These are phyloP conservation scores for Serranus cabrilla DNA, from an alignment of 2,797 vertebrate genomes.

Conservation along the genomic window DNA sequence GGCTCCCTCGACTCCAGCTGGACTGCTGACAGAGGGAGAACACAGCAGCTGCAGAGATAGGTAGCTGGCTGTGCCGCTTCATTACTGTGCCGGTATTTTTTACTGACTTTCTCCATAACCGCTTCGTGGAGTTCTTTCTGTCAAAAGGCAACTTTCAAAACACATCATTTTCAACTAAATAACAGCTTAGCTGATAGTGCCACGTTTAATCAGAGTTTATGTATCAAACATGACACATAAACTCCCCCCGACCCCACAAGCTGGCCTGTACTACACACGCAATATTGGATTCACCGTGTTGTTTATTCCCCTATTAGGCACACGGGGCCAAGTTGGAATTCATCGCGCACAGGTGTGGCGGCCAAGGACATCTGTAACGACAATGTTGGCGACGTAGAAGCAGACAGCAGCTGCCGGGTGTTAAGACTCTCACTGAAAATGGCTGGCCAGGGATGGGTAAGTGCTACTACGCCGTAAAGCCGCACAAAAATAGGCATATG, in stretches of 20 bases:
- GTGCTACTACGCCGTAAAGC: slow-evolving; percentile 26
- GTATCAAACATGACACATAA: slow-evolving; percentile 33
- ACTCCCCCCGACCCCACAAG: slow-evolving; percentile 23
- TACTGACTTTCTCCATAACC: slow-evolving; percentile 40
- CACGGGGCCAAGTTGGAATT: slow-evolving; percentile 33
- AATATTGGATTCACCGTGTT: slow-evolving; percentile 31
- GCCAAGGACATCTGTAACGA: slow-evolving; percentile 61
- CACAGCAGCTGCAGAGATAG: slow-evolving; percentile 36
- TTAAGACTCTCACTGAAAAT: slow-evolving; percentile 43
- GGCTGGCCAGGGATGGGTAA: slow-evolving; percentile 49
- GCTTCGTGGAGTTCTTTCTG: slow-evolving; percentile 14
- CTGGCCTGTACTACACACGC: slow-evolving; percentile 6
- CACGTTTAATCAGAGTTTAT: slow-evolving; percentile 40
- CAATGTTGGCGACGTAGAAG: slow-evolving; percentile 52
- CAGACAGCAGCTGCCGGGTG: slow-evolving; percentile 62
- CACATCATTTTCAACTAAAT: slow-evolving; percentile 8
- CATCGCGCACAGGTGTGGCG: slow-evolving; percentile 38
- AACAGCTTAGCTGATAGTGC: slow-evolving; percentile 15
- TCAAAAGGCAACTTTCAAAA: slow-evolving; percentile 30
- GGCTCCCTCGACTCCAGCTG: slow-evolving; percentile 68
- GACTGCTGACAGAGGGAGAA: slow-evolving; percentile 72
- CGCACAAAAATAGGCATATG: slow-evolving; percentile 18
- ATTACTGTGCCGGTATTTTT: slow-evolving; percentile 41
- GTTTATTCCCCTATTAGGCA: slow-evolving; percentile 31
- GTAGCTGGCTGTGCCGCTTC: slow-evolving; percentile 50